A percentile compares a stretch with the other conserved stretches of the same genome.
Evolutionary conservation across 2,113 vertebrate genomes (phyloP).

Genomic region (Daphoenositta chrysoptera): DNA sequence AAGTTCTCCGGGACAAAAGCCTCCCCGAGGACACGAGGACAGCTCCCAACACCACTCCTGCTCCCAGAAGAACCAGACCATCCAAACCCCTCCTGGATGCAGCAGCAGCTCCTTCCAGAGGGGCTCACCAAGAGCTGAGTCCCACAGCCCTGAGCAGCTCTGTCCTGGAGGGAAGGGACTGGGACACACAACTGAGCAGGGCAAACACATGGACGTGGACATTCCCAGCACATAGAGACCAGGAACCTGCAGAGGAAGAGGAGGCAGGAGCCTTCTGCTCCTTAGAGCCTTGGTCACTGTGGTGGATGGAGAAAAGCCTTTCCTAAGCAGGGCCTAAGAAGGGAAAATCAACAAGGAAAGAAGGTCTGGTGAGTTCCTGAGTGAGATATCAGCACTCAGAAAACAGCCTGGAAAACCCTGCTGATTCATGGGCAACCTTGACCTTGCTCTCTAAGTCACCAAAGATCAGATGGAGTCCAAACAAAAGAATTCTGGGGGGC

Average conservation of each 20-base stretch:
- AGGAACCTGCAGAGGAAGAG: background rate
- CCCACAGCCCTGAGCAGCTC: background rate
- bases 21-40: background rate
- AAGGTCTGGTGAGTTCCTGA: background rate
- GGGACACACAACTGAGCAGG: background rate
- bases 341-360: background rate
- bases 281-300: background rate
- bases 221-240: background rate
- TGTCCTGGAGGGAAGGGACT: background rate
- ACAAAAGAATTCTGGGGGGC: rapidly evolving
- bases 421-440: background rate
- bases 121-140: background rate
- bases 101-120: background rate
- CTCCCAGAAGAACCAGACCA: background rate
- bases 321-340: background rate
- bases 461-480: background rate
- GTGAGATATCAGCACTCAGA: background rate
- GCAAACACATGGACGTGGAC: background rate
- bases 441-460: background rate
- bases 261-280: background rate
- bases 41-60: background rate
- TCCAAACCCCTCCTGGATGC: background rate
- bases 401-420: background rate
- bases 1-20: background rate
- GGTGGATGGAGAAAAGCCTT: background rate